Evolutionary conservation across 2,888 invertebrate species (phyloP), one percentile per base, ranked within the genome.

Genomic region (Leucophenga maculata): DNA sequence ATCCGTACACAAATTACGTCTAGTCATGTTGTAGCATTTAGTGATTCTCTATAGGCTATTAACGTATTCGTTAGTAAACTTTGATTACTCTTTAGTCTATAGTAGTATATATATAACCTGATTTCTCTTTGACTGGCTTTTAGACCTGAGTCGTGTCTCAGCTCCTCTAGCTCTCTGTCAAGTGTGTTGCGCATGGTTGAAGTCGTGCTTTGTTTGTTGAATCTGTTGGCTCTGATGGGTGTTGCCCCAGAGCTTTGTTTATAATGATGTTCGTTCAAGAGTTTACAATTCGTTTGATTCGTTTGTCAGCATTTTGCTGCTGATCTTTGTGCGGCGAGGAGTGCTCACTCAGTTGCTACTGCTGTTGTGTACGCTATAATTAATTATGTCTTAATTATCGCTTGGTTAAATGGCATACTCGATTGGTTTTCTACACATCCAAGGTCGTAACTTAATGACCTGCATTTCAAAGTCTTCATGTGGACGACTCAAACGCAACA

Each of bases 11-110:
- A 68, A 62, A 69, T 67, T 64, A 32, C 72, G 76, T 72, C 78
- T 70, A 73, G 70, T 75, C 78, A 73, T 68, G 69, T 75, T 69
- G 67, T 6, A 69, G 69, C 59, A 69, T 46, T 60, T 48, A 11
- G 50, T 50, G 16, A 77, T 73, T 78, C 77, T 70, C 74, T 54
- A 57, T 22, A 26, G 68, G 74, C 74, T 78, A 76, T 75, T 73
- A 65, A 74, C 76, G 74, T 76, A 11, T 57, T 26, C n/a, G n/a
- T n/a, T n/a, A 26, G 31, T 50, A 76, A 75, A 78, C 74, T 77
- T 69, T n/a, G 32, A 60, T 60, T 31, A 11, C 39, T 8, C 39
- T 8, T 3, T 39, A 39, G 9, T 39, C 8, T 1, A 8, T 32
- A 32, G 3, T 32, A 39, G 9, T 39, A 39, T 71, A 50, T 48